Evolutionary conservation across 1,140 invertebrate genomes (phyloP).

Genomic region (Aphidius ervi): DNA sequence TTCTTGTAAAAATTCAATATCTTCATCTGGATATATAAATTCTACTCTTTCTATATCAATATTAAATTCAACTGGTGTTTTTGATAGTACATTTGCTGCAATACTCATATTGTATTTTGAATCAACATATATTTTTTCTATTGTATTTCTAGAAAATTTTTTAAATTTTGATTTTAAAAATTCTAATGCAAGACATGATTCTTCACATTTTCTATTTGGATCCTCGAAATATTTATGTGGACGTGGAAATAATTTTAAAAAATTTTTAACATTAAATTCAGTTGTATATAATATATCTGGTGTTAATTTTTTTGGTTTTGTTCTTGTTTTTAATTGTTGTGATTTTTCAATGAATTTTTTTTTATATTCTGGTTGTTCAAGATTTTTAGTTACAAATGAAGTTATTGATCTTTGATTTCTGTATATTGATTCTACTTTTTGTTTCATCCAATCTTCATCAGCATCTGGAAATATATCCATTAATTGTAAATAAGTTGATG

Average conservation of each 20-base stretch:
- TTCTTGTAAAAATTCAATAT: slow-evolving; percentile 51
- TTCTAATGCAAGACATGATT: slow-evolving; percentile 30
- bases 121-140: slow-evolving; percentile 25
- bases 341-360: slow-evolving; percentile 17
- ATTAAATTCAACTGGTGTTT: neutral
- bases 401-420: slow-evolving; percentile 32
- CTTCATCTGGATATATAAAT: slow-evolving; percentile 30
- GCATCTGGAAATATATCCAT: slow-evolving; percentile 48
- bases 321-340: slow-evolving; percentile 36
- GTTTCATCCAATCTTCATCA: slow-evolving; percentile 55
- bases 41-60: slow-evolving; percentile 28
- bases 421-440: slow-evolving; percentile 34
- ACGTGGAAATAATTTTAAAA: slow-evolving; percentile 57
- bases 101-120: slow-evolving; percentile 37
- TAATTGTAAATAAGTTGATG: slow-evolving; percentile 41
- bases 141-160: slow-evolving; percentile 23
- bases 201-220: slow-evolving; percentile 38
- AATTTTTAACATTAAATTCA: slow-evolving; percentile 52
- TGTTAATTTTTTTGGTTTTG: slow-evolving; percentile 34
- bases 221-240: slow-evolving; percentile 54
- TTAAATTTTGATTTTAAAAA: slow-evolving; percentile 43
- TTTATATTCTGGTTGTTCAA: slow-evolving; percentile 53
- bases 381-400: slow-evolving; percentile 40
- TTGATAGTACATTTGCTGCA: slow-evolving; percentile 29
- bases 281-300: slow-evolving; percentile 34